Evolutionary conservation across 2,888 invertebrate genomes (phyloP), one percentile per base, ranked within the genome.

Genomic region (Leistus spinibarbis): DNA sequence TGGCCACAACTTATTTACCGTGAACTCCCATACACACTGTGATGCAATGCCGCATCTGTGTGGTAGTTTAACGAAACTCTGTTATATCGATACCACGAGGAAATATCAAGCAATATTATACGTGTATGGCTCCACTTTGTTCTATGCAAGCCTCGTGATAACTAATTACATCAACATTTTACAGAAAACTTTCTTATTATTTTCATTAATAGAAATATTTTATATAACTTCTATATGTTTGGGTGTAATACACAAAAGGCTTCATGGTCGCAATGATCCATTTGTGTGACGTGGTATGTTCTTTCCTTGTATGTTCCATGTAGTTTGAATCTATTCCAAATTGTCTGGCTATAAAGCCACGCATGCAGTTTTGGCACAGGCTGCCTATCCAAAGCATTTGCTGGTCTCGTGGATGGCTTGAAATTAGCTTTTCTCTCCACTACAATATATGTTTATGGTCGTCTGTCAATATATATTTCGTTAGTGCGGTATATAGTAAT

Each of bases 381-480:
- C 54, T 10, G 54, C 66, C n/a, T n/a, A n/a, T n/a, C n/a, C 13
- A 13, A 22, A 20, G 56, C 54, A 40, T 54, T 27, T 17, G 19
- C 16, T 17, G 20, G 24, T 19, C 63, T 24, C 63, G 40, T 54
- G 22, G 62, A 27, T 70, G 22, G 24, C 19, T 64, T 64, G 40
- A 24, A 72, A 72, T 72, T 72, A 64, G 27, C 72, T 19, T 54
- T n/a, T n/a, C n/a, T n/a, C 70, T 53, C 20, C 54, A 53, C 40
- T 71, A 27, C 71, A 56, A 72, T 72, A 65, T 72, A 72, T 72
- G 72, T 65, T 72, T 72, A 72, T 72, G 22, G 72, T 66, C 65
- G 16, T 72, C 65, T 72, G 72, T 72, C 72, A 72, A 72, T 72
- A 72, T 72, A 72, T 72, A 66, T 72, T 72, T 72, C 27, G 66